Percentiles rank a stretch among this genome's conserved stretches.
These are phyloP conservation scores for Triplophysa bombifrons DNA, from an alignment of 2,797 vertebrate genomes.

Conservation along the genomic window DNA sequence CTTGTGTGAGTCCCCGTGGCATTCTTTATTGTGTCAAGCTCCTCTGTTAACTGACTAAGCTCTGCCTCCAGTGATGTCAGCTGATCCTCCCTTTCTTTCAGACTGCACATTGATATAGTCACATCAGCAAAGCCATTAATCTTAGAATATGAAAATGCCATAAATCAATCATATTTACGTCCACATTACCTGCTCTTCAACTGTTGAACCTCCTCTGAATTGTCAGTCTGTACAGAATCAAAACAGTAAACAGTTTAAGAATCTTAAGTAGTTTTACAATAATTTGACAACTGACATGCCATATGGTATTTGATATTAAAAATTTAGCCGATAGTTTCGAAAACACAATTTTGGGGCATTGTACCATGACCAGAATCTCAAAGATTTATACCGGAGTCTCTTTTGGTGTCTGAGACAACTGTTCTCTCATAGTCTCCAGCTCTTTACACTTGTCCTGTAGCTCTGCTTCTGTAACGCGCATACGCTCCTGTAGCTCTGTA, in stretches of 20 bases:
- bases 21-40: conserved; percentile 44
- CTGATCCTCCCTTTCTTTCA: conserved; percentile 76
- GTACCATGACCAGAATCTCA: neutral
- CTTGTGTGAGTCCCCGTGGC: conserved; percentile 35
- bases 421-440: conserved; percentile 70
- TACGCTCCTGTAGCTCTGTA: conserved; percentile 79
- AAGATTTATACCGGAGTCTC: conserved; percentile 43
- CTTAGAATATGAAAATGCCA: neutral
- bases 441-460: conserved; percentile 77
- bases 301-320: neutral
- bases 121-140: neutral
- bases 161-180: neutral
- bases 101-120: conserved; percentile 63
- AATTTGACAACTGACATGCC: no score
- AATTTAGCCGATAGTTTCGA: neutral
- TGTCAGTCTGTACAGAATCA: conserved; percentile 67
- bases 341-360: neutral
- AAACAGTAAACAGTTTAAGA: conserved; percentile 21
- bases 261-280: no score
- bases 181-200: conserved; percentile 73
- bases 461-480: conserved; percentile 73
- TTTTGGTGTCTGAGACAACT: conserved; percentile 68
- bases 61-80: conserved; percentile 75
- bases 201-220: conserved; percentile 70
- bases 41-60: conserved; percentile 68